phyloP scores from a whole-genome alignment of 2,888 invertebrate species.

The Smittia aterrima region DNA sequence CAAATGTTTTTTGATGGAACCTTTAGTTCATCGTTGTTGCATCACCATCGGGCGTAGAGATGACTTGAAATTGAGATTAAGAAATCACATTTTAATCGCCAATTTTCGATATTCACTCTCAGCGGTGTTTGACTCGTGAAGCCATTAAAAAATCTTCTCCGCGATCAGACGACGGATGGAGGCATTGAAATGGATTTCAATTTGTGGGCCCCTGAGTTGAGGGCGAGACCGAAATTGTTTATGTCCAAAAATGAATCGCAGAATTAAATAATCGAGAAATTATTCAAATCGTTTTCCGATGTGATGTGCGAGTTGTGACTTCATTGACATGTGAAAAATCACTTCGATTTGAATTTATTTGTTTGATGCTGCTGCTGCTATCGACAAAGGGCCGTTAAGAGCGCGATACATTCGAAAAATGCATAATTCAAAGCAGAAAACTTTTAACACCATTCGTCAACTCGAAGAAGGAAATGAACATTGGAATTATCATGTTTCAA shows the following conservation, averaged over 20 bases:
- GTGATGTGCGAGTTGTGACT: neutral
- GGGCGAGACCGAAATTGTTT: neutral
- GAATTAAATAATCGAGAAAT: neutral
- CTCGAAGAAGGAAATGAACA: neutral
- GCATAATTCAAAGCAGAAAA: neutral
- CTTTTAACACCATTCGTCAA: neutral
- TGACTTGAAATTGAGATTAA: neutral
- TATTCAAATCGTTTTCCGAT: neutral
- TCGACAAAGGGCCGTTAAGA: neutral
- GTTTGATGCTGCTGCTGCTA: neutral
- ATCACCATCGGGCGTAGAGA: slow-evolving; percentile 8
- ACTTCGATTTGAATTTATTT: neutral
- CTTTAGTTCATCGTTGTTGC: neutral
- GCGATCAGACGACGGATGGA: too few species aligned
- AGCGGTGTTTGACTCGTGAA: neutral
- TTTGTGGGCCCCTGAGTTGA: neutral
- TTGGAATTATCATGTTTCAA: neutral
- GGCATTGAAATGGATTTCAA: too few species aligned
- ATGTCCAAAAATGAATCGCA: neutral
- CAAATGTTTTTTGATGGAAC: neutral
- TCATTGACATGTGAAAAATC: neutral
- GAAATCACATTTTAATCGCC: too few species aligned
- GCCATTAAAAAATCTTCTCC: neutral
- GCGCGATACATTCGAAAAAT: neutral
- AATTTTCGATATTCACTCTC: too few species aligned